Percentiles rank a stretch among this genome's conserved stretches.
Conservation (phyloP, 2,797 vertebrate species). For the Somateria mollissima region DNA sequence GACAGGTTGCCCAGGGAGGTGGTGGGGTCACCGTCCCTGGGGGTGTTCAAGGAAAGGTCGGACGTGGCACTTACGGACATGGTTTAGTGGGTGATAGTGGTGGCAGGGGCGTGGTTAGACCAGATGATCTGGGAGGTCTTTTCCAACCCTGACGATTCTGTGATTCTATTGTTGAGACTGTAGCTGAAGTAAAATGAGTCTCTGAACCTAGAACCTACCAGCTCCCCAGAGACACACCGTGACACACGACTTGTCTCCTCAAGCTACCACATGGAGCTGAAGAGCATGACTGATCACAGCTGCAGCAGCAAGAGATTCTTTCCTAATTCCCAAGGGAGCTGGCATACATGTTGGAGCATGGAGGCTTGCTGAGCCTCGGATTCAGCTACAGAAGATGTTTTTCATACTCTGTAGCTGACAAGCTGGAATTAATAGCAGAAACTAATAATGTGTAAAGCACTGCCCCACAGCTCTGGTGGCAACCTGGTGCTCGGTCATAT, state of each 20-base stretch:
- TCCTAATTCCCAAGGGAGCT: not conserved
- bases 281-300: not conserved
- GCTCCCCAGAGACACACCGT: not conserved
- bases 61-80: no score
- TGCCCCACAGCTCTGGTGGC: not conserved
- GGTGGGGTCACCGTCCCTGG: no score
- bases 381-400: not conserved
- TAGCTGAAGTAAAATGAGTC: not conserved
- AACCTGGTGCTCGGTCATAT: not conserved
- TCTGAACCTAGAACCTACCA: not conserved
- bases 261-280: not conserved
- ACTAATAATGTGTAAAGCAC: not conserved
- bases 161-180: not conserved
- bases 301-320: not conserved
- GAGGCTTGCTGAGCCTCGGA: not conserved
- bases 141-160: no score
- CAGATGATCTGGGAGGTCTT: no score
- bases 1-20: no score
- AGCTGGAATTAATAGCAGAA: not conserved
- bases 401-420: not conserved
- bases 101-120: no score
- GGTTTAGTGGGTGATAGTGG: no score
- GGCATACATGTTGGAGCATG: fast-evolving
- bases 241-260: fast-evolving
- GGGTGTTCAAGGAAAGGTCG: no score